Evolutionary conservation across 1,140 invertebrate genomes (phyloP), one percentile per base, ranked within the genome.

Genomic region (Lepeophtheirus salmonis): DNA sequence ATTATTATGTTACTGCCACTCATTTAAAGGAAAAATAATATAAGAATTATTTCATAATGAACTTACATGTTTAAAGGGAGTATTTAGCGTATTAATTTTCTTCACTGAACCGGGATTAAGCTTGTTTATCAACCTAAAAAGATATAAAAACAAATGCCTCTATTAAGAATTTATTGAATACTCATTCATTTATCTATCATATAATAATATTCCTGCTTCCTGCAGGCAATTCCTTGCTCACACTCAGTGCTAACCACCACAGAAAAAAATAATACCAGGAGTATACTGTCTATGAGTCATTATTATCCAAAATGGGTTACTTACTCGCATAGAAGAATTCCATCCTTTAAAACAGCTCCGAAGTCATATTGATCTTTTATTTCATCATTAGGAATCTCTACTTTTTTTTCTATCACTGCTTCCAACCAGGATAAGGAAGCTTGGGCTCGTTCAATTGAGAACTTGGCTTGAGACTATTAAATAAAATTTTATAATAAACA

Each of bases 381-480:
- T 25, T 70, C 72, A 57, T 70, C 65, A 12, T 71, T 64, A 1
- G 66, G 64, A 52, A 67, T 67, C 12, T 68, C 67, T 14, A 65
- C 18, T 72, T 67, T 65, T 53, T 70, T 64, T 2, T 68, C 68
- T 13, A 74, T 66, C 0, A 76, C 71, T 20, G 69, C 67, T 64
- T 74, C 70, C 16, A 77, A 68, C 76, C 76, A 77, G 2, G 67
- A 64, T 12, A 76, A 61, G 10, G 70, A 71, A 64, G 76, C 70
- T 24, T 69, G 65, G 1, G 76, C 76, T 63, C 76, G 67, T 23
- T 74, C 69, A 48, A 77, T 57, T 63, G 69, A 71, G 64, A 78
- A 77, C 60, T 77, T 75, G 20, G 76, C 75, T 65, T 76, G 74
- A 63, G 76, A 72, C 76, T 77, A 60, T 62, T 20, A 16, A 63